These are phyloP conservation scores for Petrocephalus zakoni DNA, from an alignment of 2,113 vertebrate genomes.

Conservation along the genomic window DNA sequence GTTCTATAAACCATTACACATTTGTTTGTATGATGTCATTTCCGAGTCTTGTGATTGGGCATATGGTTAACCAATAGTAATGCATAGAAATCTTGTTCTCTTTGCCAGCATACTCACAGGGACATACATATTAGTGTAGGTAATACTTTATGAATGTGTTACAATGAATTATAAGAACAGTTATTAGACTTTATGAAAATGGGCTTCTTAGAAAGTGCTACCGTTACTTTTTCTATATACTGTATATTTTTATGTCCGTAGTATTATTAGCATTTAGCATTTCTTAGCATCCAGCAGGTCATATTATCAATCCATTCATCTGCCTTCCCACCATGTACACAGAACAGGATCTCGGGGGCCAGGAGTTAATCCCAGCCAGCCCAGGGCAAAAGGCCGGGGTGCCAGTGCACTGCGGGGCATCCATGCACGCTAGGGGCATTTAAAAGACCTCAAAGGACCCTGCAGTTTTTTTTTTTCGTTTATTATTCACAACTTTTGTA, in stretches of 20 bases:
- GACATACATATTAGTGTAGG: too few relatives aligned
- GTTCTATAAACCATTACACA: neutral
- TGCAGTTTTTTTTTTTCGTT: conserved; percentile 9
- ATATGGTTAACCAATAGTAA: too few relatives aligned
- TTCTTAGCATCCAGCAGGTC: neutral
- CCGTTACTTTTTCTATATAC: too few relatives aligned
- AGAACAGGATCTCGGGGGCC: neutral
- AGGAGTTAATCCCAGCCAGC: neutral
- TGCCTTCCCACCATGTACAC: neutral
- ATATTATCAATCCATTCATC: neutral
- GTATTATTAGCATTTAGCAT: neutral
- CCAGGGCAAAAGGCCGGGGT: neutral
- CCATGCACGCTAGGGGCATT: neutral
- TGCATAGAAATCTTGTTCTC: too few relatives aligned
- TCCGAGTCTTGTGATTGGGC: neutral
- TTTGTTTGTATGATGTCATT: neutral
- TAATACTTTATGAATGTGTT: too few relatives aligned
- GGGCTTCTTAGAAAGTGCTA: too few relatives aligned
- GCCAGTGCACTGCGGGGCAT: neutral
- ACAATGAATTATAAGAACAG: too few relatives aligned
- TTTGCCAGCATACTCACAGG: too few relatives aligned
- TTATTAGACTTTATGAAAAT: too few relatives aligned
- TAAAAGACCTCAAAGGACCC: neutral
- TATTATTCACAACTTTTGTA: conserved; percentile 8
- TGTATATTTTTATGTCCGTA: neutral